These are phyloP conservation scores for Campylomormyrus tamandua DNA, from an alignment of 2,113 vertebrate species.

Conservation along the genomic window DNA sequence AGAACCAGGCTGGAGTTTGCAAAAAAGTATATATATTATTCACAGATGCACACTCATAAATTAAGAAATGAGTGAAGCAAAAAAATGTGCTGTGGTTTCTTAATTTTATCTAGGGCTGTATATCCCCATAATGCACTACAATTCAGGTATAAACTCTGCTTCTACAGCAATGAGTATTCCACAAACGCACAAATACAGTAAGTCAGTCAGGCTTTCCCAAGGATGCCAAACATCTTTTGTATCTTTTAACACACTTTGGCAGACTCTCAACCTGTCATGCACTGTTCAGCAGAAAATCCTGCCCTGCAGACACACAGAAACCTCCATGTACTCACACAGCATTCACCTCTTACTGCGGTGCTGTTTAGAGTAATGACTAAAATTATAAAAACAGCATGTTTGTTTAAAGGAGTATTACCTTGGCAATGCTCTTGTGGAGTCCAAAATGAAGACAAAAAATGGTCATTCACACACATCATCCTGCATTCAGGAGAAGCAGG, in stretches of 20 bases:
- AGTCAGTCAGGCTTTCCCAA: background rate
- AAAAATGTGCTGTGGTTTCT: no score
- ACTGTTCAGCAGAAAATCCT: background rate
- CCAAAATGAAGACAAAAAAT: background rate
- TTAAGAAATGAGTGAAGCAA: no score
- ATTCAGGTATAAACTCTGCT: background rate
- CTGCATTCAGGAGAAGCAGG: background rate
- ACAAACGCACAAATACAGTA: background rate
- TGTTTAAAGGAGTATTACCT: background rate
- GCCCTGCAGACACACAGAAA: background rate
- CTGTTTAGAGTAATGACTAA: background rate
- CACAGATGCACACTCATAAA: no score
- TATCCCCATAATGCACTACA: background rate
- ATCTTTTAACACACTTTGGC: background rate
- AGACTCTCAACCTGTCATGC: background rate
- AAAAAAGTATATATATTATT: no score
- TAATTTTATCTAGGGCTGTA: no score
- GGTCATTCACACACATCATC: background rate
- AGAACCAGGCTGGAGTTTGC: no score
- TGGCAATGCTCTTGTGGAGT: background rate
- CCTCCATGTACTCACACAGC: background rate
- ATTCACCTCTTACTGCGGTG: background rate
- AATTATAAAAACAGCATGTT: background rate
- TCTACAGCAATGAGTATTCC: background rate
- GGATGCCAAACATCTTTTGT: background rate